phyloP scores from a whole-genome alignment of 1,140 invertebrate species.

The Drosophila malerkotliana region DNA sequence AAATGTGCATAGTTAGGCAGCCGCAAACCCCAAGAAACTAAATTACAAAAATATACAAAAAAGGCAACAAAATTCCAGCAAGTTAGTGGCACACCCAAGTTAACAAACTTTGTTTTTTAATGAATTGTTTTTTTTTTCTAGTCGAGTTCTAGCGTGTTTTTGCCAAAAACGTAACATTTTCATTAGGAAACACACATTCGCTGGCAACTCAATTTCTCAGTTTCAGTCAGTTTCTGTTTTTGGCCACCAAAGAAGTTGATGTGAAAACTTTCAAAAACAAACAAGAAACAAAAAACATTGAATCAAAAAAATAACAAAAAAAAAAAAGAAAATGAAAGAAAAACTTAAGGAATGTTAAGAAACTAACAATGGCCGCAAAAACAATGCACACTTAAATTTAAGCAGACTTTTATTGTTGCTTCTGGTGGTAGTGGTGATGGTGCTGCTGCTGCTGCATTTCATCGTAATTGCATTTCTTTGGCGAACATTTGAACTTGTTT shows the following conservation, averaged over 20 bases:
- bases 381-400: slow-evolving; percentile 64
- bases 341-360: slow-evolving; percentile 58
- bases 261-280: slow-evolving; percentile 63
- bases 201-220: slow-evolving; percentile 59
- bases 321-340: slow-evolving; percentile 31
- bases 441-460: slow-evolving; percentile 47
- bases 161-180: slow-evolving; percentile 70
- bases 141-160: slow-evolving; percentile 51
- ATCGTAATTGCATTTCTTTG: slow-evolving; percentile 80
- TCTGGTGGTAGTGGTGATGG: slow-evolving; percentile 20
- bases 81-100: slow-evolving; percentile 58
- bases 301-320: slow-evolving; percentile 1
- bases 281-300: slow-evolving; percentile 16
- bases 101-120: slow-evolving; percentile 35
- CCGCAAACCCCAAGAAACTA: slow-evolving; percentile 48
- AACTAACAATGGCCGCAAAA: slow-evolving; percentile 52
- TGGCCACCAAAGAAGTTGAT: slow-evolving; percentile 69
- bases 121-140: slow-evolving; percentile 1
- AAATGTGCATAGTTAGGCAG: slow-evolving; percentile 47
- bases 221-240: slow-evolving; percentile 51
- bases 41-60: slow-evolving; percentile 21
- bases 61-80: slow-evolving; percentile 17
- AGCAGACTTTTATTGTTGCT: slow-evolving; percentile 45
- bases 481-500: slow-evolving; percentile 77
- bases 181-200: slow-evolving; percentile 72